Conservation (phyloP, 2,888 invertebrate genomes). For the Drosophila greeni region DNA sequence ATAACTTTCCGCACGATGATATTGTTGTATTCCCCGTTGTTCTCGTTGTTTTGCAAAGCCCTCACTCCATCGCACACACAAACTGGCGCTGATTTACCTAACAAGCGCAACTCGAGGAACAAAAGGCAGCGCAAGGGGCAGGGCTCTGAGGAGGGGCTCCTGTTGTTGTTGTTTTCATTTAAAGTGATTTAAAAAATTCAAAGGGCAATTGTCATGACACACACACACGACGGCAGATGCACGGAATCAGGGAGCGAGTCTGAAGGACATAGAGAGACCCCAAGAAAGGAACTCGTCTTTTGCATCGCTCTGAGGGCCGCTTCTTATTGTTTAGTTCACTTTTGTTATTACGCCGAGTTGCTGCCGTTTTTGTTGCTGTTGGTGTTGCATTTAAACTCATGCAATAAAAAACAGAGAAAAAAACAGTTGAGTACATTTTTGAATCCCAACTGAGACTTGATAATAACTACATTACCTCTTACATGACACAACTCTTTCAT, state of each 20-base stretch:
- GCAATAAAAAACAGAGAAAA: conserved; percentile 48
- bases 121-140: conserved; percentile 41
- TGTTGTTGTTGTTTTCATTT: conserved; percentile 72
- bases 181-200: conserved; percentile 73
- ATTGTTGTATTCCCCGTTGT: conserved; percentile 20
- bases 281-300: conserved; percentile 53
- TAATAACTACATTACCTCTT: too few species aligned
- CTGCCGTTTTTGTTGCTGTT: conserved; percentile 44
- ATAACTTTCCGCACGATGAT: conserved; percentile 54
- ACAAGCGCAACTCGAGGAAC: conserved; percentile 62
- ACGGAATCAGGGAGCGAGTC: conserved; percentile 24
- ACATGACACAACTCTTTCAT: too few species aligned
- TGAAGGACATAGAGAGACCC: conserved; percentile 13
- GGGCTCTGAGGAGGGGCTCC: conserved; percentile 30
- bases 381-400: conserved; percentile 56
- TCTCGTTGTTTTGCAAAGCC: conserved; percentile 30
- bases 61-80: conserved; percentile 39
- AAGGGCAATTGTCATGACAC: conserved; percentile 67
- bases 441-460: too few species aligned
- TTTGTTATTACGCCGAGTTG: conserved; percentile 57
- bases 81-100: conserved; percentile 71
- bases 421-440: neutral
- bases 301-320: conserved; percentile 46
- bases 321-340: conserved; percentile 64
- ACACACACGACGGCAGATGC: conserved; percentile 14